Evolutionary conservation across 1,140 invertebrate species (phyloP), one percentile per base, ranked within the genome.

Genomic region (Parasteatoda tepidariorum): DNA sequence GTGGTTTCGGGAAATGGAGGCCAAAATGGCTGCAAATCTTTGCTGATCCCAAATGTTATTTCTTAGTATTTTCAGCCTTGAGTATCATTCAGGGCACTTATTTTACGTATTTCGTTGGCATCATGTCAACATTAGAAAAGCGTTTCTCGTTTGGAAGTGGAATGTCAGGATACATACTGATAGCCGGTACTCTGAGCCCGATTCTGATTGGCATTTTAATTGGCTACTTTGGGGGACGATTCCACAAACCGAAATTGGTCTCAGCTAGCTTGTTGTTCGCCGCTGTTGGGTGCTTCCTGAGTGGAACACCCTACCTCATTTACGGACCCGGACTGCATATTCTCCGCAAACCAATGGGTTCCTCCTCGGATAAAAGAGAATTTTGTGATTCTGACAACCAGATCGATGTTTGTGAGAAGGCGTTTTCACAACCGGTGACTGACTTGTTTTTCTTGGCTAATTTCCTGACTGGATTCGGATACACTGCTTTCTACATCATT

Each of bases 51-150:
- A 94, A 94, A 76, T 91, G 91, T 0, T 95, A 94, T 85, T 91
- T 95, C 1, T 87, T 94, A 61, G 88, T 94, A 0, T 95, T 94
- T 85, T 94, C 93, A 59, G 88, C 94, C 3, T 89, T 94, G 1
- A 94, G 93, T 9, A 92, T 93, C 84, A 91, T 94, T 62, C 93
- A 94, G 85, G 92, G 92, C n/a, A 93, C 94, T 82, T 92, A 93
- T 82, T 94, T 92, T 86, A 92, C 93, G 2, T 95, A 95, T 86
- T 94, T 93, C 83, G 93, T 93, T 86, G 93, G 93, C 18, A 94
- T 93, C 6, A 92, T 95, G 55, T 93, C 94, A 33, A 95, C 94
- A 0, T 90, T 95, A 34, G 94, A 95, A 88, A 95, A 95, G 86
- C 90, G 94, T 84, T 95, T 94, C 87, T 94, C 93, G 86, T 94